These are phyloP conservation scores for Bovichtus variegatus DNA, from an alignment of 2,797 vertebrate genomes.

Conservation along the genomic window DNA sequence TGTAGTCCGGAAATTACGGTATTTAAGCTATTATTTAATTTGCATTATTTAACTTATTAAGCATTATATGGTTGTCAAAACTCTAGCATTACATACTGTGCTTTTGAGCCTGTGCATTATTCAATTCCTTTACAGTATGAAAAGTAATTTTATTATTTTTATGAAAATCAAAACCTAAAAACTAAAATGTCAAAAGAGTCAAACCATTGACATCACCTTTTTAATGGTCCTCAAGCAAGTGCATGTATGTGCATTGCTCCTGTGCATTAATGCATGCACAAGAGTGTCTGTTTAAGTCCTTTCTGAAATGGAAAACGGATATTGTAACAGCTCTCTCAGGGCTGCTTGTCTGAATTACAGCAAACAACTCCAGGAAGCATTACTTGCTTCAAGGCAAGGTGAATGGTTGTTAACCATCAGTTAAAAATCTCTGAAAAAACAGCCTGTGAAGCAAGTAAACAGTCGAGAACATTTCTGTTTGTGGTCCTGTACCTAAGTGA, in stretches of 20 bases:
- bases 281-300: conserved; percentile 31
- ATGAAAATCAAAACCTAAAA: neutral
- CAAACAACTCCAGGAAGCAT: neutral
- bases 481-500: conserved; percentile 22
- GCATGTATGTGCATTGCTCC: neutral
- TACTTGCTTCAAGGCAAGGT: neutral
- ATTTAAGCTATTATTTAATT: neutral
- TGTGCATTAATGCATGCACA: neutral
- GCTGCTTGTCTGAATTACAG: conserved; percentile 5
- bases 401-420: conserved; percentile 1
- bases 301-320: conserved; percentile 8
- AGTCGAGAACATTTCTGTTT: neutral
- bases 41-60: neutral
- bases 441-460: conserved; percentile 2
- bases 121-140: neutral
- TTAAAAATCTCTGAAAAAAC: conserved; percentile 16
- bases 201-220: neutral
- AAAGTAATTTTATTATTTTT: neutral
- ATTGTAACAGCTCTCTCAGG: conserved; percentile 23
- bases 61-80: neutral
- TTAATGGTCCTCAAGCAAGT: neutral
- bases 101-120: neutral
- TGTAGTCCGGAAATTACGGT: too few species aligned
- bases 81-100: neutral
- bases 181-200: neutral